Evolutionary conservation across 2,888 invertebrate species (phyloP), one percentile per base, ranked within the genome.

Genomic region (Nematopogon swammerdamellus): DNA sequence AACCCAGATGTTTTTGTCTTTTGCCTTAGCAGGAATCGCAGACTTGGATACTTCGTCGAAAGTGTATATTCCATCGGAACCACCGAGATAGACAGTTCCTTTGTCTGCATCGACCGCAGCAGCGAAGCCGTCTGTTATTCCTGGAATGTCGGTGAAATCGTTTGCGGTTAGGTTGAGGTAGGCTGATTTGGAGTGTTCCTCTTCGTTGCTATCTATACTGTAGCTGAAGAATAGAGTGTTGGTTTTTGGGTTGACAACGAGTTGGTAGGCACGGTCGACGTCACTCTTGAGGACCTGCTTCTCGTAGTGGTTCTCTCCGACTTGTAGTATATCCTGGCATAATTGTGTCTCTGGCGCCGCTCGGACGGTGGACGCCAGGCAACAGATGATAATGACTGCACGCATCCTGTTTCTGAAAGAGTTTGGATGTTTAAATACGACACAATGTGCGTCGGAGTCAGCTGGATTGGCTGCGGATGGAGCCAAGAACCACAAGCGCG

Each of bases 191-290:
- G 64, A 70, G 49, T 55, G 54, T 0, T 64, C 67, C 1, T 61
- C 52, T 44, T 53, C 48, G 36, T 36, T 14, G 18, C 42, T 2
- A 14, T 61, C 57, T 0, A 63, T 18, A 46, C 63, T 72, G 53
- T 69, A 68, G 50, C 72, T 75, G 53, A 74, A 75, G 53, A 68
- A 75, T 0, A 74, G 52, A 2, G 59, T 64, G 48, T 72, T 67
- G 0, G 63, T 65, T 50, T 60, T 64, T 53, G 64, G 3, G 48
- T 74, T 72, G 14, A 69, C 63, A 1, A 67, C 58, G 36, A 75
- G 54, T 2, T 65, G 57, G 45, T 68, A 72, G 0, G 74, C 72
- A 52, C 68, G 60, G 49, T 70, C 72, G 1, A 73, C 50, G 1
- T 60, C 62, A 17, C 58, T 50, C 45, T 61, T 64, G 1, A 74